Evolutionary conservation across 1,140 invertebrate species (phyloP), one percentile per base, ranked within the genome.

Genomic region (Brachionus calyciflorus): DNA sequence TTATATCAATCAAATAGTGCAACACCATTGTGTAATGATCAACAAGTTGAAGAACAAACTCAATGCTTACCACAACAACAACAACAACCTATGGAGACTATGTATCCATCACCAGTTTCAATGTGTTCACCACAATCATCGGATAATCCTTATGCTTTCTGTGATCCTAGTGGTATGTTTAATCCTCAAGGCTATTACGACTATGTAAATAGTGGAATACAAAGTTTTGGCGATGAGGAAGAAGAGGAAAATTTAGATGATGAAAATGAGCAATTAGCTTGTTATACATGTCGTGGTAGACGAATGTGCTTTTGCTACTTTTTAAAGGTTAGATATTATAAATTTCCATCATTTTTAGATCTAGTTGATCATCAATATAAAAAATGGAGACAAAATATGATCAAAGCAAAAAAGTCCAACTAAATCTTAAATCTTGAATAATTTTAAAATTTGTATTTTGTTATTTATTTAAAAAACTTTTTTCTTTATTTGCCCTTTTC

Each of bases 351-450:
- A 12, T 73, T 73, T 41, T 33, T 73, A 30, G 69, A 73, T 7
- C 14, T 73, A 3, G 69, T 73, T n/a, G 69, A 73, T 41, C 69
- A 73, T 73, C 69, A 73, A 17, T 73, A 73, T 28, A 73, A 73
- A 73, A 73, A 73, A 55, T 73, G 69, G 69, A 65, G 60, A 65
- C 40, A 41, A 44, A 65, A 65, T 44, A 65, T 65, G 60, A 65
- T 65, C 19, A 65, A 65, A 65, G 60, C 60, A 17, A 65, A 65
- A 65, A 65, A 65, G 24, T 65, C 60, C 41, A 60, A 60, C 30
- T 60, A 60, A 19, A 17, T 30, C 24, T 33, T 30, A 30, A 60
- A 30, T 60, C 10, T 60, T 60, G 28, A 37, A 37, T 33, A 37
- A 60, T n/a, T n/a, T n/a, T n/a, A 37, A 53, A 53, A 49, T n/a